Evolutionary conservation across 2,888 invertebrate species (phyloP), one percentile per base, ranked within the genome.

Genomic region (Platypus cylindrus): DNA sequence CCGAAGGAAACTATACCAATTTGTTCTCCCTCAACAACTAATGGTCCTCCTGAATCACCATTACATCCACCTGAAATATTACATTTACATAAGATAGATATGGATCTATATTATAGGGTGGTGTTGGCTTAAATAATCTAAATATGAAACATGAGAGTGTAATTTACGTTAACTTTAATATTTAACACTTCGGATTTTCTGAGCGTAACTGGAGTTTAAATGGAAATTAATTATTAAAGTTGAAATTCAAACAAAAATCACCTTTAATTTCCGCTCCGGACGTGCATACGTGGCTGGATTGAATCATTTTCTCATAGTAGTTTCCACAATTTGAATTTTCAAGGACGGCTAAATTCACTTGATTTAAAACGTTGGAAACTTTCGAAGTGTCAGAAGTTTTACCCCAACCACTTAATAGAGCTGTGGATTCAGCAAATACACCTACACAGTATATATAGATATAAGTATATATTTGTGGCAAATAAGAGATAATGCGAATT

Each of bases 361-460:
- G 57, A 15, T 63, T 57, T 38, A 66, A 45, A 13, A 59, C 58
- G 34, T 57, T 56, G 41, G 60, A 64, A 18, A 54, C 52, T 43
- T 55, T 59, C 22, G 54, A 56, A 12, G 30, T 29, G 37, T 59
- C 58, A 8, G 49, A 43, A 9, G 60, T 60, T 20, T 58, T 59
- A 3, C 67, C 67, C 67, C 67, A 67, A 9, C 67, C 67, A 11
- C 62, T 63, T 33, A 64, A 60, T 4, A 59, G 54, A 12, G 55
- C 62, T 17, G 50, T 42, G 29, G 54, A 54, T 32, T 58, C 57
- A 27, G 52, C 56, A 30, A 63, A 62, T 13, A 52, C 54, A 23
- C 45, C 39, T 41, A 14, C 16, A 38, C 34, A 8, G 7, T 13
- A 7, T 11, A n/a, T n/a, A n/a, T n/a, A n/a, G n/a, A n/a, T n/a